Evolutionary conservation across 2,888 invertebrate species (phyloP).

Genomic region (Cephus pulcher): DNA sequence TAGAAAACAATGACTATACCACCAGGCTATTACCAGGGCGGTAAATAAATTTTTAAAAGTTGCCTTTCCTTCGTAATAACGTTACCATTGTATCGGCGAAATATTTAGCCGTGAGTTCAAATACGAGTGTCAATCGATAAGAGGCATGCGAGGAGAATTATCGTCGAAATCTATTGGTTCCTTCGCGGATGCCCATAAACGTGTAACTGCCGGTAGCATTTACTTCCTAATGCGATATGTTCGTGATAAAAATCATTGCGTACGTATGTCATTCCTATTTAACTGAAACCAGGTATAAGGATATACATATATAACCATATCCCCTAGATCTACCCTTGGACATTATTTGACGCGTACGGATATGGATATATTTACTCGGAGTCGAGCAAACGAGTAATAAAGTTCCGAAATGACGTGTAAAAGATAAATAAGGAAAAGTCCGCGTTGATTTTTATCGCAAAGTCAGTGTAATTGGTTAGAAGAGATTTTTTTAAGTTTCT

Average conservation of each 20-base stretch:
- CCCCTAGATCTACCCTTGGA: not conserved
- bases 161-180: not conserved
- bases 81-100: conserved; percentile 27
- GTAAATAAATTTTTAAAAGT: conserved; percentile 30
- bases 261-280: not conserved
- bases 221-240: conserved; percentile 19
- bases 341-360: not conserved
- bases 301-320: too few relatives aligned
- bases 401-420: not conserved
- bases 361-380: not conserved
- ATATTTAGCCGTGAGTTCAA: not conserved
- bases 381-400: not conserved
- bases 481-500: not conserved
- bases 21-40: conserved; percentile 25
- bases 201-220: not conserved
- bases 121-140: not conserved
- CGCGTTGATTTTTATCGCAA: too few relatives aligned
- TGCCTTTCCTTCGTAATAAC: conserved; percentile 22
- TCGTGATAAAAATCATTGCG: conserved; percentile 9
- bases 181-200: not conserved
- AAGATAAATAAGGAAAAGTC: not conserved
- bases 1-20: conserved; percentile 44
- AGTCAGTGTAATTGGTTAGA: too few relatives aligned
- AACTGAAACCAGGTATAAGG: too few relatives aligned
- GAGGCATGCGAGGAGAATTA: not conserved